Base-by-base conservation (phyloP, 2,113 vertebrate species). In the Sciurus niger region DNA sequence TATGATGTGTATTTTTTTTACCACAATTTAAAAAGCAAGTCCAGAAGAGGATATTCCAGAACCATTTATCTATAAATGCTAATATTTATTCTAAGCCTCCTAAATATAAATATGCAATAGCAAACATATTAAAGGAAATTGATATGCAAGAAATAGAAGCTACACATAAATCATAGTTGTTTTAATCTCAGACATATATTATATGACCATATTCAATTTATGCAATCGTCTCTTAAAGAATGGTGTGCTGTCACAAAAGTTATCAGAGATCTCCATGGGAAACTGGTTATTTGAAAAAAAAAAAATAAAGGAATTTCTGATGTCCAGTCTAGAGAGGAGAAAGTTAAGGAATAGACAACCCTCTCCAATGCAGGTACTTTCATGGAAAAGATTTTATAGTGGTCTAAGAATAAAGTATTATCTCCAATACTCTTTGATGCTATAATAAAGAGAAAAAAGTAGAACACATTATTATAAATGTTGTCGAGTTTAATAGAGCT, bases 21-120 rank as follows among this genome's bases (percentile, higher is more conserved):
- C 9, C 32, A 65, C 28, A 55, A 63, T 51, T 73, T 89, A 37
- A n/a, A 0, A 46, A 77, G 60, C 60, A 43, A 73, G 48, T 88
- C 73, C 34, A 84, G 83, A 80, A 46, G 84, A 74, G 43, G 17
- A 70, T 74, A 92, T 80, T 76, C 25, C 34, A 87, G 22, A 68
- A 1, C 18, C 51, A 87, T 60, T 34, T 34, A 84, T 70, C 70
- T 84, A 63, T 55, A 89, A 84, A 83, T 37, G 18, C 4, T 76
- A 68, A 79, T 65, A 53, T 46, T 87, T 48, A 93, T 46, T 92
- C 68, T 89, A 28, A 67, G 43, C 78, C 8, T 96, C 65, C 8
- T 55, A 25, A 83, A 83, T 92, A 48, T 70, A 65, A 82, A 89
- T 82, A 83, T 53, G 22, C 53, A 84, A 79, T 3, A 22, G 20